These are phyloP conservation scores for Gari tellinella DNA, from an alignment of 2,888 invertebrate genomes.

Conservation along the genomic window DNA sequence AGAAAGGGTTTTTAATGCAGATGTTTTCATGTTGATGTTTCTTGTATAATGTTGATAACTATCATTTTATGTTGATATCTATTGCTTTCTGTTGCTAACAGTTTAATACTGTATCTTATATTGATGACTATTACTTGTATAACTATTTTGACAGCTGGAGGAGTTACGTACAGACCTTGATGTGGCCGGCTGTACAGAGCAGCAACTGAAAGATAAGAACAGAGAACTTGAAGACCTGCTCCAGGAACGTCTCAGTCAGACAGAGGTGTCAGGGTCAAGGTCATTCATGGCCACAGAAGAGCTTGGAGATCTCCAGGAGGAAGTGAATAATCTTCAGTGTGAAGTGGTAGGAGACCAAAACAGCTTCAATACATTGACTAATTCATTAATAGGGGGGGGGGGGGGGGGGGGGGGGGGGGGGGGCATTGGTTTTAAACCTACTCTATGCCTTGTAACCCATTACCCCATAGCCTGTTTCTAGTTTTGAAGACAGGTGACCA, in stretches of 20 bases:
- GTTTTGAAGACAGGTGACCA: no score
- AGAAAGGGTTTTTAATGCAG: no score
- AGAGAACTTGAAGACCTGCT: conserved; percentile 57
- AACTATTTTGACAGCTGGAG: conserved; percentile 44
- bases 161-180: conserved; percentile 53
- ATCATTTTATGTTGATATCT: no score
- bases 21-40: no score
- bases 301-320: conserved; percentile 45
- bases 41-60: no score
- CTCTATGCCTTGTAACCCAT: no score
- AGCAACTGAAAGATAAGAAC: conserved; percentile 42
- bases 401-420: no score
- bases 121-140: not conserved
- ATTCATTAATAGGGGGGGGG: no score
- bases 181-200: conserved; percentile 27
- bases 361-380: no score
- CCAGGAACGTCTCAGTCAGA: conserved; percentile 44
- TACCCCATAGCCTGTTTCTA: no score
- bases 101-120: not conserved
- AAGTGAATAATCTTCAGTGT: conserved; percentile 43
- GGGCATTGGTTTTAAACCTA: no score
- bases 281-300: conserved; percentile 50
- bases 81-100: no score
- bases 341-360: conserved; percentile 42
- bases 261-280: conserved; percentile 25